These are phyloP conservation scores for Myotis daubentonii DNA, from an alignment of 2,797 vertebrate genomes.

Conservation along the genomic window DNA sequence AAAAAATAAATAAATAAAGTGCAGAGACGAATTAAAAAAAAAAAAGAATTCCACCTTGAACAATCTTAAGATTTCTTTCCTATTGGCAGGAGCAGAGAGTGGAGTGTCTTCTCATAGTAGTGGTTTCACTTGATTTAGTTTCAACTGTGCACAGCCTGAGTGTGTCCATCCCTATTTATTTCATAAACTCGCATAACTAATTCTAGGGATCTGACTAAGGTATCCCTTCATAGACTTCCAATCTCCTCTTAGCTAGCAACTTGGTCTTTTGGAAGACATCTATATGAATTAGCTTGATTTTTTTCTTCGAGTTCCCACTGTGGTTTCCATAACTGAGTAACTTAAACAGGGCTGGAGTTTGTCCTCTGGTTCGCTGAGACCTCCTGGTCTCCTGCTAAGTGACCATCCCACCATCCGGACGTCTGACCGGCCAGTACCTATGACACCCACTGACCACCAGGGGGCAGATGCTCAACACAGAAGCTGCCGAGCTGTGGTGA, in stretches of 20 bases:
- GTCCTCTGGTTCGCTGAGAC: background rate
- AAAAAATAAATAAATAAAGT: no score
- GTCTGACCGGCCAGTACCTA: no score
- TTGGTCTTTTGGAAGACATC: background rate
- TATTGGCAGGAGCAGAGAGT: background rate
- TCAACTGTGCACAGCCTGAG: background rate
- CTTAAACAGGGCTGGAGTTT: background rate
- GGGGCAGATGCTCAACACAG: no score
- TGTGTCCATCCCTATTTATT: background rate
- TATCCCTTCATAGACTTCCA: background rate
- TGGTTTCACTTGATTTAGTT: background rate
- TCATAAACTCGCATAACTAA: background rate
- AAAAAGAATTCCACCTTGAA: background rate
- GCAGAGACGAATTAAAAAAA: no score
- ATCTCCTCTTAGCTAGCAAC: background rate
- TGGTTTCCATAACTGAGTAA: background rate
- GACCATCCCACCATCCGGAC: no score
- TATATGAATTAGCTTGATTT: background rate
- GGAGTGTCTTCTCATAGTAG: background rate
- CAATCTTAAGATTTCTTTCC: background rate
- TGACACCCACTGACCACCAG: no score
- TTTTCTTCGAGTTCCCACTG: background rate
- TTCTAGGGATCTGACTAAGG: background rate
- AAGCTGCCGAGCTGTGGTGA: no score
- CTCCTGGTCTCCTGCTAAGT: background rate